A percentile compares a stretch with the other conserved stretches of the same genome.
These are phyloP conservation scores for Orbicella faveolata DNA, from an alignment of 64 coral and sea anemone genomes.

Conservation along the genomic window DNA sequence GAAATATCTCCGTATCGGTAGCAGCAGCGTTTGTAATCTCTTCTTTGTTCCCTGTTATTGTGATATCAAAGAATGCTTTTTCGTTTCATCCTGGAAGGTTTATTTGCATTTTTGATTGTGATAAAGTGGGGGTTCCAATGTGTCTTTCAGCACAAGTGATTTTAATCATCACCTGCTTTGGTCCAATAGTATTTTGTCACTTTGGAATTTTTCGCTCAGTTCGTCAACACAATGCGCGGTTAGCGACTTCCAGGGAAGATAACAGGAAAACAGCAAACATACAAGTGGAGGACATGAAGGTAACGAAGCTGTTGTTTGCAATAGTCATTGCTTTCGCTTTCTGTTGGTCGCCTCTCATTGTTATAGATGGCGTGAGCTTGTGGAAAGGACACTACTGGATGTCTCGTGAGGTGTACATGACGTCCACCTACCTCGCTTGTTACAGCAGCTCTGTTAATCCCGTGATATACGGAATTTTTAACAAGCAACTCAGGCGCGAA, in stretches of 20 bases:
- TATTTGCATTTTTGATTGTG: constrained; percentile 23
- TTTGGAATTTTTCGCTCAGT: constrained; percentile 30
- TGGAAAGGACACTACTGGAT: constrained; percentile 30
- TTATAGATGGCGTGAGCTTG: constrained; percentile 29
- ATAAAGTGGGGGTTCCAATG: background rate
- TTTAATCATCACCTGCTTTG: constrained; percentile 3
- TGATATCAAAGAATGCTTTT: constrained; percentile 7
- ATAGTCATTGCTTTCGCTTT: constrained; percentile 32
- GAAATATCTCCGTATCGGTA: constrained; percentile 9
- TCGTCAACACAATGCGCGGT: background rate
- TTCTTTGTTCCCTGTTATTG: background rate
- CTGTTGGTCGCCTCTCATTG: constrained; percentile 33
- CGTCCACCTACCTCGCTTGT: constrained; percentile 16
- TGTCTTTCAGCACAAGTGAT: background rate
- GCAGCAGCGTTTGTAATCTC: background rate
- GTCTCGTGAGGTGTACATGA: constrained; percentile 21
- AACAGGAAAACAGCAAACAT: background rate
- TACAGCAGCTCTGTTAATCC: constrained; percentile 37
- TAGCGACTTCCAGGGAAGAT: constrained; percentile 2
- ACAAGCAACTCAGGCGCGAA: constrained; percentile 31
- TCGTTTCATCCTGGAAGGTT: constrained; percentile 47
- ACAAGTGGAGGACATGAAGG: constrained; percentile 38
- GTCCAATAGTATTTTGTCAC: constrained; percentile 31
- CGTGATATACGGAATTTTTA: constrained; percentile 50
- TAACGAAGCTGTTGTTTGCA: constrained; percentile 27